phyloP scores from a whole-genome alignment of 2,888 invertebrate species.

The Odontomyia ornata region DNA sequence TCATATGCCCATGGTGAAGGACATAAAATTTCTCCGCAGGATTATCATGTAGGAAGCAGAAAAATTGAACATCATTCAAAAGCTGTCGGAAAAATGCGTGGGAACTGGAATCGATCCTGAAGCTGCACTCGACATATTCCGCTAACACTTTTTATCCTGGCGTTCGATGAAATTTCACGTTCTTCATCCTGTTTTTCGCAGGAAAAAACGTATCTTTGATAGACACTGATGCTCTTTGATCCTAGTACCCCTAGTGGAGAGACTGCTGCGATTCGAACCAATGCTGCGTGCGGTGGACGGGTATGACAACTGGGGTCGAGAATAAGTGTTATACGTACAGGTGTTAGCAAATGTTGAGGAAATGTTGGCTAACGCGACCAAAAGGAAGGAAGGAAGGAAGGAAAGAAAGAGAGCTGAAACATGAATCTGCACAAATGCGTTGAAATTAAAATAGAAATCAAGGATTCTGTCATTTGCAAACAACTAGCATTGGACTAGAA shows the following conservation, averaged over 20 bases:
- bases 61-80: slow-evolving; percentile 51
- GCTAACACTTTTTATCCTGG: slow-evolving; percentile 32
- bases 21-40: neutral
- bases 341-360: too few relatives aligned
- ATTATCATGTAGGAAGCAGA: slow-evolving; percentile 29
- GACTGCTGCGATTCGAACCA: too few relatives aligned
- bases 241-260: neutral
- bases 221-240: slow-evolving; percentile 28
- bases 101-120: slow-evolving; percentile 44
- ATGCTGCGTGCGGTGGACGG: too few relatives aligned
- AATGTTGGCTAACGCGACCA: too few relatives aligned
- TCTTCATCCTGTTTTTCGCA: neutral
- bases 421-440: too few relatives aligned
- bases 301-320: too few relatives aligned
- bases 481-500: too few relatives aligned
- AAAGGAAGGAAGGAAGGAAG: too few relatives aligned
- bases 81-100: slow-evolving; percentile 50
- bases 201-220: neutral
- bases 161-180: slow-evolving; percentile 11
- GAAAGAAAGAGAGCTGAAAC: too few relatives aligned
- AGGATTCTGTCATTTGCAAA: too few relatives aligned
- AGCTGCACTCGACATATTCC: slow-evolving; percentile 38
- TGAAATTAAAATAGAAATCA: too few relatives aligned
- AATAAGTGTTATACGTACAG: too few relatives aligned
- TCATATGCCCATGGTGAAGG: neutral